Conservation (phyloP, 2,113 vertebrate genomes). For the Heptranchias perlo region DNA sequence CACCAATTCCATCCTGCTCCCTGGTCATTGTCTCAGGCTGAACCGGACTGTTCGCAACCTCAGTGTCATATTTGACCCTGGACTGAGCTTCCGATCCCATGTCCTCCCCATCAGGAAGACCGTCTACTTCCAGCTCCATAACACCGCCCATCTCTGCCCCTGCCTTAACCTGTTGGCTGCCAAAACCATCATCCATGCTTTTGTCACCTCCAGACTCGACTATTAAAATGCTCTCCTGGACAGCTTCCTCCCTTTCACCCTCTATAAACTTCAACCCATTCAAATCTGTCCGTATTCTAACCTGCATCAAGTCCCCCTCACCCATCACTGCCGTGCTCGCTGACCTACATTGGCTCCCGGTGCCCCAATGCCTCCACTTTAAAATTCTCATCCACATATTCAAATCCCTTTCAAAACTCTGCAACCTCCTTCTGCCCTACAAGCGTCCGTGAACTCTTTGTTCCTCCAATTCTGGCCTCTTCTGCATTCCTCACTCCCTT, state of each 20-base stretch:
- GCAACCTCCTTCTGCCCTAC: neutral
- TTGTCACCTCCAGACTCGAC: too few relatives aligned
- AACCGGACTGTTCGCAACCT: neutral
- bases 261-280: neutral
- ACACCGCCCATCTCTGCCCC: too few relatives aligned
- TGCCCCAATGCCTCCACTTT: neutral
- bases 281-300: neutral
- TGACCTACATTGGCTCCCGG: neutral
- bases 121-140: too few relatives aligned
- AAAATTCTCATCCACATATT: neutral
- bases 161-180: too few relatives aligned
- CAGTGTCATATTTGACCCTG: neutral
- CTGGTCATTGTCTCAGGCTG: neutral
- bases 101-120: too few relatives aligned
- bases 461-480: neutral
- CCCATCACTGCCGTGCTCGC: neutral
- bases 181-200: too few relatives aligned
- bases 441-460: neutral
- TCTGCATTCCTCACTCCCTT: neutral
- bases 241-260: too few relatives aligned
- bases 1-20: neutral
- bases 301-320: neutral
- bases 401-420: neutral
- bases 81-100: too few relatives aligned
- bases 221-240: too few relatives aligned